phyloP scores from a whole-genome alignment of 2,888 invertebrate species.

The Clepsis dumicolana region DNA sequence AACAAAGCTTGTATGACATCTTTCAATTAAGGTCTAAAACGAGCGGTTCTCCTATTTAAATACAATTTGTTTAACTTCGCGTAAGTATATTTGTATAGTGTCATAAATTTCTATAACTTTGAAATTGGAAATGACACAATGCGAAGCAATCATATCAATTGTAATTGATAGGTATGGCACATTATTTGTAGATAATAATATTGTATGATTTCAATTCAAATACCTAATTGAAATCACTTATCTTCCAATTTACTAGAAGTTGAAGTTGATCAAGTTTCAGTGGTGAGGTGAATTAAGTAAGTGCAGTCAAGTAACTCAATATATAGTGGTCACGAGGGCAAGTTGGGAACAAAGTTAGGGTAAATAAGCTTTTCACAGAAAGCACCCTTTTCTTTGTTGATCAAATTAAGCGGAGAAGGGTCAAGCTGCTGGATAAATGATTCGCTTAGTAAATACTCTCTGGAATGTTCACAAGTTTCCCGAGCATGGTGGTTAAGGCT shows the following conservation, averaged over 20 bases:
- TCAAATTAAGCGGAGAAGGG: conserved; percentile 31
- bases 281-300: conserved; percentile 5
- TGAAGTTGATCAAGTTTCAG: not conserved
- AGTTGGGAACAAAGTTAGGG: conserved; percentile 28
- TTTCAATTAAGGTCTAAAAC: not conserved
- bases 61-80: too few relatives aligned
- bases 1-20: not conserved
- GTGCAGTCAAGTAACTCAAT: not conserved
- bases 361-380: conserved; percentile 23
- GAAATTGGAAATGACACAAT: not conserved
- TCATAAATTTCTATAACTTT: conserved; percentile 16
- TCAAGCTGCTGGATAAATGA: conserved; percentile 13
- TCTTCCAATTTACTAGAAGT: not conserved
- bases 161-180: conserved; percentile 15
- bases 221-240: not conserved
- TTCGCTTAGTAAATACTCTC: conserved; percentile 19
- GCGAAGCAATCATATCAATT: conserved; percentile 1
- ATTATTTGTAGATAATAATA: conserved; percentile 8
- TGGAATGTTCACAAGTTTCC: not conserved
- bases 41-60: not conserved
- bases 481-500: not conserved
- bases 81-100: not conserved
- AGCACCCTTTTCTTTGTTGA: conserved; percentile 34
- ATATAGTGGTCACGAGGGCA: conserved; percentile 3
- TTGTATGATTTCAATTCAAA: too few relatives aligned